These are phyloP conservation scores for Oreamnos americanus DNA, from an alignment of 2,113 vertebrate genomes.

Conservation along the genomic window DNA sequence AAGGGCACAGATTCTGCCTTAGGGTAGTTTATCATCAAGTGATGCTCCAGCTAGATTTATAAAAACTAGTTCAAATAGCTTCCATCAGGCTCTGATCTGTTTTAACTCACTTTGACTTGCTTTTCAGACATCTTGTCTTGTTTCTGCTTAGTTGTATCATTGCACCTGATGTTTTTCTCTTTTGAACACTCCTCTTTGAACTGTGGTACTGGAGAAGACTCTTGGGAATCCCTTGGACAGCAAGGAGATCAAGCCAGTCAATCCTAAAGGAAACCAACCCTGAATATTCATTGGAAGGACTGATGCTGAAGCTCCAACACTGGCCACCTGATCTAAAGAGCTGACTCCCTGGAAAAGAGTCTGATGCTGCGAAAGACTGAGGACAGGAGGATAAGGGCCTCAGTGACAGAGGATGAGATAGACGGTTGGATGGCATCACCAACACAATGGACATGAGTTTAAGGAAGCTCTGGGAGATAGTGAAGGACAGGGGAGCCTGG, in stretches of 20 bases:
- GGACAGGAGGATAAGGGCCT: neutral
- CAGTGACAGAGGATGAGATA: neutral
- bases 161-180: neutral
- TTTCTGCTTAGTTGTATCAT: neutral
- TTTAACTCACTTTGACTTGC: neutral
- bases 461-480: neutral
- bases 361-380: neutral
- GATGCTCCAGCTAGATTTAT: neutral
- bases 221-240: neutral
- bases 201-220: neutral
- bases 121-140: neutral
- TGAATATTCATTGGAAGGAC: neutral
- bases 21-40: neutral
- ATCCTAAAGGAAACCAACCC: neutral
- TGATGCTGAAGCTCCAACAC: neutral
- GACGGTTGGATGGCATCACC: neutral
- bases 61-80: neutral
- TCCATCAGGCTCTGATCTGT: neutral
- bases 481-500: neutral
- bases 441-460: neutral
- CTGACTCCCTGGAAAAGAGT: neutral
- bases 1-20: neutral
- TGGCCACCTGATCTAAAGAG: neutral
- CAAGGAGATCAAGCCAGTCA: neutral
- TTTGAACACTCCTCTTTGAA: neutral